These are phyloP conservation scores for Cydia fagiglandana DNA, from an alignment of 1,140 invertebrate genomes.

Conservation along the genomic window DNA sequence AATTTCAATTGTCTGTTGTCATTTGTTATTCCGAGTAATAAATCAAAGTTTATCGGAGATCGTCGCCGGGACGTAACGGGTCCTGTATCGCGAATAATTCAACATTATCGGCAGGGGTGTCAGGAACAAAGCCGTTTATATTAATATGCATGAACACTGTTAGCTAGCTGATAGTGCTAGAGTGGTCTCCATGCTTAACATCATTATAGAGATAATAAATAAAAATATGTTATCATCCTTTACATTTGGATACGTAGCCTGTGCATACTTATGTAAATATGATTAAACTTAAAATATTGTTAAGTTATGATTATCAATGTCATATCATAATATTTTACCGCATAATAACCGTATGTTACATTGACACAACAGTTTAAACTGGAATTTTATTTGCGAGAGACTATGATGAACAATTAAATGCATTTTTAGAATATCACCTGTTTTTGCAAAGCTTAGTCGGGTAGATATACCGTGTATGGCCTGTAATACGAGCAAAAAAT, in stretches of 20 bases:
- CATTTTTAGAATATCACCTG: too few species aligned
- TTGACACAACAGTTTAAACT: too few species aligned
- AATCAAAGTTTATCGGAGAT: constrained; percentile 73
- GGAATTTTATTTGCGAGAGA: too few species aligned
- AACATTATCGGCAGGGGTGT: constrained; percentile 66
- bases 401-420: too few species aligned
- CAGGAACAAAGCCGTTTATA: constrained; percentile 36
- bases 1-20: constrained; percentile 74
- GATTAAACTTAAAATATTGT: neutral
- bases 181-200: constrained; percentile 6
- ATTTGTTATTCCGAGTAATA: constrained; percentile 75
- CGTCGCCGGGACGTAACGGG: constrained; percentile 57
- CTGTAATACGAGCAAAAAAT: too few species aligned
- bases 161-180: neutral
- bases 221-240: neutral
- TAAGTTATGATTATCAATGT: neutral
- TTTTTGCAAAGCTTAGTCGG: too few species aligned
- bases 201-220: constrained; percentile 21
- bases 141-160: constrained; percentile 29
- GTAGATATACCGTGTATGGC: too few species aligned
- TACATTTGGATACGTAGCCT: neutral
- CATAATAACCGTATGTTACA: too few species aligned
- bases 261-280: constrained; percentile 7
- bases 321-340: neutral
- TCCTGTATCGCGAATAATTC: constrained; percentile 66